These are phyloP conservation scores for Tineola bisselliella DNA, from an alignment of 2,888 invertebrate species.

Conservation along the genomic window DNA sequence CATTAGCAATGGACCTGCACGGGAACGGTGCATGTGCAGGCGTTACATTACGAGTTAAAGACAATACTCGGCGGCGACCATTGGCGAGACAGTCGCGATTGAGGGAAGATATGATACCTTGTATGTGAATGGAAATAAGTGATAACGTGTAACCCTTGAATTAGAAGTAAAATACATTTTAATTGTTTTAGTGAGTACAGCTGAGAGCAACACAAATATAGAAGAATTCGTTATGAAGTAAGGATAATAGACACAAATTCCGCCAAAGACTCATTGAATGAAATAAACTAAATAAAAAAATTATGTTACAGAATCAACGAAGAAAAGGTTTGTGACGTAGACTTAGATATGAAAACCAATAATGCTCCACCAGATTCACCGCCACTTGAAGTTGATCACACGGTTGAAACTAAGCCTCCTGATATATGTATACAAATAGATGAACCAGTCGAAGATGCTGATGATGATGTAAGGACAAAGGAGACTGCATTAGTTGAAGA, in stretches of 20 bases:
- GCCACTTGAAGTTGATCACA: not conserved
- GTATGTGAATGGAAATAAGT: not conserved
- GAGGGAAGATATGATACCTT: slow-evolving; percentile 67
- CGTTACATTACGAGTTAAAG: slow-evolving; percentile 67
- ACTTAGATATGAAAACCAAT: not conserved
- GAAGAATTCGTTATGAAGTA: slow-evolving; percentile 38
- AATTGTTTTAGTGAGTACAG: slow-evolving; percentile 35
- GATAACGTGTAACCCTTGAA: not conserved
- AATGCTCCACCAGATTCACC: not conserved
- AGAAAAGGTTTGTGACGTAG: slow-evolving; percentile 7
- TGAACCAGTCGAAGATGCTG: not conserved
- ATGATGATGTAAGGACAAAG: not conserved
- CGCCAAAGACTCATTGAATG: no score
- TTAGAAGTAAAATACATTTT: not conserved
- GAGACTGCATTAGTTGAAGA: not conserved
- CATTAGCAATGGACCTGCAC: slow-evolving; percentile 81
- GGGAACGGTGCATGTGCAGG: slow-evolving; percentile 57
- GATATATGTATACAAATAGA: slow-evolving; percentile 11
- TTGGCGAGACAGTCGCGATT: slow-evolving; percentile 80
- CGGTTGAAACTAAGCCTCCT: not conserved
- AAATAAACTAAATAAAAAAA: not conserved
- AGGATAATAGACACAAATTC: no score
- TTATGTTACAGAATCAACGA: not conserved
- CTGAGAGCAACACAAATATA: slow-evolving; percentile 31
- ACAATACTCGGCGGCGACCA: slow-evolving; percentile 78